Percentiles rank a stretch among this genome's conserved stretches.
Conservation (phyloP, 2,888 invertebrate genomes). For the Resseliella maxima region DNA sequence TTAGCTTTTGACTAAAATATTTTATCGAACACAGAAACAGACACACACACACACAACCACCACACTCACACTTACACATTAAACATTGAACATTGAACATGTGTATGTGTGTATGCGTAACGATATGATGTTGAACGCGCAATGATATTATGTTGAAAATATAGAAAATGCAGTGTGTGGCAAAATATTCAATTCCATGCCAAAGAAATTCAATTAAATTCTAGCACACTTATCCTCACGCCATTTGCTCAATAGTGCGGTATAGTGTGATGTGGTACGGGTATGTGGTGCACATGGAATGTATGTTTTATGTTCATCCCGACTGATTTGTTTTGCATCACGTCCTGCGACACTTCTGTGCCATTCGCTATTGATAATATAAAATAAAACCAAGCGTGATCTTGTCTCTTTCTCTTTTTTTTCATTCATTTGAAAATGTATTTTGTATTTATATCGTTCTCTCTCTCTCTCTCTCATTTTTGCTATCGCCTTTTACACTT, state of each 20-base stretch:
- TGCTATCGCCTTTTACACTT: not conserved
- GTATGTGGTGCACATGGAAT: not conserved
- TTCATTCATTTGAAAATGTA: not conserved
- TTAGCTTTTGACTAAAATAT: not conserved
- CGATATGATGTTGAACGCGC: not conserved
- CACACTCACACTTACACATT: too few relatives aligned
- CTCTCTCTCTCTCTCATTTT: not conserved
- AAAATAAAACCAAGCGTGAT: not conserved
- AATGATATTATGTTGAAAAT: not conserved
- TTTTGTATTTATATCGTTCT: too few relatives aligned
- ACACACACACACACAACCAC: too few relatives aligned
- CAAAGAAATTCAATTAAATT: constrained; percentile 36
- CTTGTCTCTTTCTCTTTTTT: not conserved
- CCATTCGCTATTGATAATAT: not conserved
- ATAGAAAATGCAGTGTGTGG: not conserved
- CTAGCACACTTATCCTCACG: constrained; percentile 3
- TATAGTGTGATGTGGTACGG: not conserved
- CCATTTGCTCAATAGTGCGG: not conserved
- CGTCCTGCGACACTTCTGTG: not conserved
- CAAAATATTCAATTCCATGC: not conserved
- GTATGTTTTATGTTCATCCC: not conserved
- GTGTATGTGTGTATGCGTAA: not conserved
- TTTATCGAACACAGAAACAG: not conserved
- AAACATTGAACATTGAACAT: too few relatives aligned
- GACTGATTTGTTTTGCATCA: constrained; percentile 1